Evolutionary conservation across 64 coral and sea anemone genomes (phyloP).

Genomic region (Montipora efflorescens): DNA sequence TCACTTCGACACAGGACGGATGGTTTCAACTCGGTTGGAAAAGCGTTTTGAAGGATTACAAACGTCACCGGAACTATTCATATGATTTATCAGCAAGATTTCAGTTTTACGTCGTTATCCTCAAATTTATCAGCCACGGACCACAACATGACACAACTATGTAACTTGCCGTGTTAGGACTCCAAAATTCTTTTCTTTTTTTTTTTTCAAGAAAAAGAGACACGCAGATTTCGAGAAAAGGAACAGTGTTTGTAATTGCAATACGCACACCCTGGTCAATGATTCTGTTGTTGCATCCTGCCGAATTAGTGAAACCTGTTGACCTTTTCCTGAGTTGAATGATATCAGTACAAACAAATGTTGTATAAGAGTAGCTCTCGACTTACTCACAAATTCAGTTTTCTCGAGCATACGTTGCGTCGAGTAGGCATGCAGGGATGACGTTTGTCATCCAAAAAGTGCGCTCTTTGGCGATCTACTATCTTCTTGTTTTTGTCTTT

Average conservation of each 20-base stretch:
- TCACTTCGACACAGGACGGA: neutral
- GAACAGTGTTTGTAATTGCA: neutral
- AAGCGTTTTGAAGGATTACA: neutral
- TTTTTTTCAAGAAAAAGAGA: neutral
- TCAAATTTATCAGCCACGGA: neutral
- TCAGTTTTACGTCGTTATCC: neutral
- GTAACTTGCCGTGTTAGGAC: neutral
- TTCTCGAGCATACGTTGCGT: neutral
- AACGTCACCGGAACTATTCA: neutral
- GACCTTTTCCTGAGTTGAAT: slow-evolving; percentile 41
- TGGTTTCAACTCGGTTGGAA: neutral
- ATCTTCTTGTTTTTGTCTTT: slow-evolving; percentile 26
- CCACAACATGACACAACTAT: neutral
- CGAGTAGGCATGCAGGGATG: slow-evolving; percentile 21
- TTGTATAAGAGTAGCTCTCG: slow-evolving; percentile 1
- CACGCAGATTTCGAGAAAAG: neutral
- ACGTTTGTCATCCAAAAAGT: slow-evolving; percentile 20
- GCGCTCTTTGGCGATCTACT: slow-evolving; percentile 20
- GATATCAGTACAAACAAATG: slow-evolving; percentile 44
- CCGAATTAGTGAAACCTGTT: slow-evolving; percentile 44
- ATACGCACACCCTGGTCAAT: slow-evolving; percentile 3
- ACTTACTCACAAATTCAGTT: slow-evolving; percentile 29
- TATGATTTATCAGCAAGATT: neutral
- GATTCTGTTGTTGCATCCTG: slow-evolving; percentile 31
- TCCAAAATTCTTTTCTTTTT: neutral